Base-by-base conservation (phyloP, 2,797 vertebrate genomes). In the Triplophysa bombifrons region DNA sequence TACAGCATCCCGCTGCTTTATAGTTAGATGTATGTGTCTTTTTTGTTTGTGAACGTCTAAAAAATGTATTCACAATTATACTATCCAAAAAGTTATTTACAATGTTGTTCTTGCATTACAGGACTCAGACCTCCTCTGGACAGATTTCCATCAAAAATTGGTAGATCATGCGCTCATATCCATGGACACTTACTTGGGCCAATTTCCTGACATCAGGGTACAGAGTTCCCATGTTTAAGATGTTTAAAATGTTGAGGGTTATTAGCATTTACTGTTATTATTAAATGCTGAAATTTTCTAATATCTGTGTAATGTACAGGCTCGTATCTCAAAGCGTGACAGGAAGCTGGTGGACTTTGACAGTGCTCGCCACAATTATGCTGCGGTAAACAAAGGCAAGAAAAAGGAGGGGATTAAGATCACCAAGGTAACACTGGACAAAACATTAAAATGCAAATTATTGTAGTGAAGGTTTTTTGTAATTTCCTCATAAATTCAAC, bases 161-260 rank as follows among this genome's bases (percentile, higher is more conserved):
- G 97, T 99, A n/a, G 97, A 98, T 90, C 95, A 99, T 80, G 96
- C 98, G 0, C 94, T 99, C 73, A 96, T 99, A 83, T 99, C 98
- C 74, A 98, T 99, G 96, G 98, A 99, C 90, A 99, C 98, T 0
- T 99, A 99, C 89, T 93, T 99, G 82, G 98, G 98, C 78, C 98
- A 99, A 87, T 99, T 99, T 87, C 98, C 98, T 3, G 98, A 99
- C 86, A 99, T 99, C 87, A 99, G 96, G 93, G 98, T 98, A 90
- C 85, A 48, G 41, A 50, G 7, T 20, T 38, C 12, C 3, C 16
- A 27, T 12, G 1, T 10, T 14, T 4, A 69, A 17, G 34, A 67
- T 55, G 34, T 38, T 8, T 38, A 4, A 38, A 2, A 6, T 64
- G 4, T 50, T 75, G 19, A 14, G 9, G 5, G 58, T 75, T 11